phyloP scores from a whole-genome alignment of 2,113 vertebrate genomes.

The Ctenodactylus gundi region DNA sequence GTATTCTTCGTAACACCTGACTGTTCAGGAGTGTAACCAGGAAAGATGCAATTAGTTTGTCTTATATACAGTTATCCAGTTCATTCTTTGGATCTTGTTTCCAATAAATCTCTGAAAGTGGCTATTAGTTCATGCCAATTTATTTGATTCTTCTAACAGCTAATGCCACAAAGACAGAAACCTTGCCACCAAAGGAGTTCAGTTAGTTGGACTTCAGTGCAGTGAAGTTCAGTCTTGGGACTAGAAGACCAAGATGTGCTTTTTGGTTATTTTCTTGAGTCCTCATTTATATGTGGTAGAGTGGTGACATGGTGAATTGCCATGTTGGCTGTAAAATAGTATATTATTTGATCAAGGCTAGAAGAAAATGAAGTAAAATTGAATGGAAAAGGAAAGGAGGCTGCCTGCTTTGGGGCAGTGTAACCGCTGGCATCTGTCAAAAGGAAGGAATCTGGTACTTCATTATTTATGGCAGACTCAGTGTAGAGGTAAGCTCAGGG shows the following conservation, averaged over 20 bases:
- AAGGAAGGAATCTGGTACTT: not conserved
- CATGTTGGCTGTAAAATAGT: not conserved
- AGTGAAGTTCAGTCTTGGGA: not conserved
- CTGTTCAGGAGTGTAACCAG: not conserved
- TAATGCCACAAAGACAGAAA: not conserved
- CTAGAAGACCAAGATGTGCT: not conserved
- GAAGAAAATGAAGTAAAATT: not conserved
- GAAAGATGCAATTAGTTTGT: not conserved
- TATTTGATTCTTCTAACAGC: not conserved
- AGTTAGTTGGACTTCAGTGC: conserved; percentile 11
- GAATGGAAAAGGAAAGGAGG: not conserved
- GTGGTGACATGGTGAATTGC: not conserved
- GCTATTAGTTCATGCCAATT: not conserved
- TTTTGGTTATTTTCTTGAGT: not conserved
- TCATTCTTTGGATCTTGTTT: not conserved
- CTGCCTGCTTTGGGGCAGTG: not conserved
- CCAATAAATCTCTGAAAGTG: not conserved
- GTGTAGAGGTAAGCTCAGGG: not conserved
- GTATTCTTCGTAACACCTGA: not conserved
- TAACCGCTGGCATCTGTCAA: not conserved
- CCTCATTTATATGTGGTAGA: not conserved
- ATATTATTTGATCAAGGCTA: not conserved
- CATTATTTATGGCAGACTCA: conserved; percentile 33
- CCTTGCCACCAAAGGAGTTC: not conserved
- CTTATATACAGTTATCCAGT: not conserved